phyloP scores from a whole-genome alignment of 1,140 invertebrate genomes.

The Tetramorium alpestre region DNA sequence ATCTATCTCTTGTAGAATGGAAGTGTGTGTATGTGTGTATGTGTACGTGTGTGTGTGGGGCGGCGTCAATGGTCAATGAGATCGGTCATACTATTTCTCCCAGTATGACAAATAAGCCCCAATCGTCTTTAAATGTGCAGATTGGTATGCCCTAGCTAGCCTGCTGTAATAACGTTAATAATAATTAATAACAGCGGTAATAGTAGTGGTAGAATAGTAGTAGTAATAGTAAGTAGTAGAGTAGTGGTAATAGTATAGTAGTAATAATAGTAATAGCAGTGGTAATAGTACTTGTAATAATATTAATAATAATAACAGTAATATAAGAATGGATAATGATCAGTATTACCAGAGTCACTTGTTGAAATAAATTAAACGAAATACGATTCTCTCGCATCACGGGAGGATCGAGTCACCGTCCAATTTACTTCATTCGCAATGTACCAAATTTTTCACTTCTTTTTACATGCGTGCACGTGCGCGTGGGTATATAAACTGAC shows the following conservation, averaged over 20 bases:
- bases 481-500: constrained; percentile 23
- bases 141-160: constrained; percentile 80
- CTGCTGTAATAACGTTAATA: constrained; percentile 78
- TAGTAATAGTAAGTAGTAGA: constrained; percentile 77
- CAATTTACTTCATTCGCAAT: constrained; percentile 4
- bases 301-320: constrained; percentile 51
- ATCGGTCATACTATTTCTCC: constrained; percentile 80
- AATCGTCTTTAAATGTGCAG: constrained; percentile 67
- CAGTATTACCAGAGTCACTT: constrained; percentile 13
- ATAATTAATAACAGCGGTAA: constrained; percentile 80
- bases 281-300: constrained; percentile 65
- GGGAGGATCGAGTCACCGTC: background rate
- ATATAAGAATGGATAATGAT: constrained; percentile 58
- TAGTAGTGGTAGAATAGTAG: constrained; percentile 75
- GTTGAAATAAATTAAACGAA: constrained; percentile 35
- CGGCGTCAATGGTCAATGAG: constrained; percentile 84
- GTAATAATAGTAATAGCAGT: constrained; percentile 70
- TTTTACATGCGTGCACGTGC: background rate
- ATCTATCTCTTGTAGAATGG: constrained; percentile 69
- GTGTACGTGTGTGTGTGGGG: constrained; percentile 60
- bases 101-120: constrained; percentile 77
- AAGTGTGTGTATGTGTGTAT: constrained; percentile 58
- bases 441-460: background rate
- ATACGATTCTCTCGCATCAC: background rate
- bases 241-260: constrained; percentile 78